phyloP scores from a whole-genome alignment of 2,113 vertebrate genomes.

The Sciurus niger region DNA sequence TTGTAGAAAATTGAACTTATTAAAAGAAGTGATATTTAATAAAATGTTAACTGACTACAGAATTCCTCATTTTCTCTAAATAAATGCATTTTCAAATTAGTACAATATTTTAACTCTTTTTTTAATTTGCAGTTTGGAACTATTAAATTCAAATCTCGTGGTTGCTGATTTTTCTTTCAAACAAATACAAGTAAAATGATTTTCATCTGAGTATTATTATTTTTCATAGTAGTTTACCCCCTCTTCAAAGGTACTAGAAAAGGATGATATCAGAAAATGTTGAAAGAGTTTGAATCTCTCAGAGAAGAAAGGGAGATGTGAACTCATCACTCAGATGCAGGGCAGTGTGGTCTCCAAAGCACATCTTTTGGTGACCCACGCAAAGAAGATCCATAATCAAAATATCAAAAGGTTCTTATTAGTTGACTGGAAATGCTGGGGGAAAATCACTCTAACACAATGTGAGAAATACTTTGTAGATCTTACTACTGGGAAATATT shows the following conservation, averaged over 20 bases:
- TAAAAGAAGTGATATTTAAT: not conserved
- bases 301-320: not conserved
- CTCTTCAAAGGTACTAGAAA: not conserved
- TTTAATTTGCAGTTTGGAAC: not conserved
- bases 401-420: not conserved
- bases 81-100: conserved; percentile 17
- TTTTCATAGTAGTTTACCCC: not conserved
- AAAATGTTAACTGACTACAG: not conserved
- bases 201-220: not conserved
- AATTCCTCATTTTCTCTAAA: not conserved
- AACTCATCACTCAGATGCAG: not conserved
- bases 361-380: not conserved
- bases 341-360: not conserved
- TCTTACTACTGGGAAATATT: not conserved
- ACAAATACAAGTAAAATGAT: conserved; percentile 9
- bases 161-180: conserved; percentile 31
- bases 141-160: conserved; percentile 10
- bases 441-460: not conserved
- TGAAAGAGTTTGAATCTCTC: not conserved
- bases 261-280: not conserved
- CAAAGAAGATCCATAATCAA: not conserved
- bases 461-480: not conserved
- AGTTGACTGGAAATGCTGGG: not conserved
- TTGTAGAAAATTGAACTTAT: not conserved
- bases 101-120: not conserved